Base-by-base conservation (phyloP, 2,888 invertebrate species). In the Rosalia funebris region DNA sequence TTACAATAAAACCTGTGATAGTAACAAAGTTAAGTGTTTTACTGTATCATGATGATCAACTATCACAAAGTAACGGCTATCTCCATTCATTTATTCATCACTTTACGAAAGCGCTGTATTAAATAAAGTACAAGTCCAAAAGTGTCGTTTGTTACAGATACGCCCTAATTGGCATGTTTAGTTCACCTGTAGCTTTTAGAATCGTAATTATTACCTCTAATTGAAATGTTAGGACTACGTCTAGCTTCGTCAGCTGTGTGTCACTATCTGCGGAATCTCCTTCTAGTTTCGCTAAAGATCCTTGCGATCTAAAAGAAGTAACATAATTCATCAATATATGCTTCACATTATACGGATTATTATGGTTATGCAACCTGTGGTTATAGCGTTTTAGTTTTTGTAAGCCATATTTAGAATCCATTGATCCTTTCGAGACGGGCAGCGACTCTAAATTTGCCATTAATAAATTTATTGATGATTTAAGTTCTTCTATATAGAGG, bases 361-460 rank as follows among this genome's bases (percentile, higher is more conserved):
- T 81, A 81, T 82, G 80, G 81, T 81, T 81, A 79, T 82, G 81
- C 86, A 89, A 96, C 96, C 96, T 95, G 88, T 95, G 94, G 86
- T 96, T 96, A 88, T 96, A 96, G 85, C 96, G 92, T 87, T 96
- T 96, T 84, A 98, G 89, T 88, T 96, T 97, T 85, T 95, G 95
- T 78, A 98, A 89, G 79, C 98, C 96, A 83, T 96, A 96, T 89
- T 94, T 97, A 79, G 96, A 95, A 84, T 97, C 96, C 80, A 95
- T 94, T 74, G 96, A 95, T 77, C 98, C 97, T 84, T 98, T 98
- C 62, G 98, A 96, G 66, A 99, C 98, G 42, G 99, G 99, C 67
- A 99, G 88, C 59, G 97, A 97, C 87, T 99, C 99, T 82, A 99
- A 87, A 87, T 99, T 99, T 68, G 95, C 95, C 95, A 99, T 99